Evolutionary conservation across 1,140 invertebrate species (phyloP).

Genomic region (Drosophila elegans): DNA sequence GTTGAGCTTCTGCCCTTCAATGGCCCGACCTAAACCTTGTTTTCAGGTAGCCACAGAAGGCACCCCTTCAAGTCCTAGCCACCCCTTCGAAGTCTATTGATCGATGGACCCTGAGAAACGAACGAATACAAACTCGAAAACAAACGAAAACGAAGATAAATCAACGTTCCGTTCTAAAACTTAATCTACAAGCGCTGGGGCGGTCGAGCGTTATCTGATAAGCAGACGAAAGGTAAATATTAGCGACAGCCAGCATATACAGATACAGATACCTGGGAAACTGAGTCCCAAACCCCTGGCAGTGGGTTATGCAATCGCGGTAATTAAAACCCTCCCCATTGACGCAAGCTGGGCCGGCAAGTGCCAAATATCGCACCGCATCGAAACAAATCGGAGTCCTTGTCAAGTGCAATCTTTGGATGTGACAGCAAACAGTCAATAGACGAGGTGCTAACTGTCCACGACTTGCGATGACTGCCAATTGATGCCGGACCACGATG

Average conservation of each 20-base stretch:
- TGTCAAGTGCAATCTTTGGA: slow-evolving; percentile 36
- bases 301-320: slow-evolving; percentile 50
- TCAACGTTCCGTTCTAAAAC: slow-evolving; percentile 11
- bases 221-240: slow-evolving; percentile 47
- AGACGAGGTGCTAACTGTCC: slow-evolving; percentile 43
- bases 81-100: slow-evolving; percentile 14
- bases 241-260: slow-evolving; percentile 20
- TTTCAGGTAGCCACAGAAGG: slow-evolving; percentile 14
- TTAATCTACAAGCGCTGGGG: slow-evolving; percentile 64
- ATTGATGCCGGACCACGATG: slow-evolving; percentile 7
- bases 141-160: slow-evolving; percentile 51
- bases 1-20: slow-evolving; percentile 11
- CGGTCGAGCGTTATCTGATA: slow-evolving; percentile 52
- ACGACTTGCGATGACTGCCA: slow-evolving; percentile 24
- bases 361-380: slow-evolving; percentile 62
- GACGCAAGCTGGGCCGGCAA: slow-evolving; percentile 35
- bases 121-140: slow-evolving; percentile 10
- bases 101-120: slow-evolving; percentile 25
- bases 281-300: slow-evolving; percentile 16
- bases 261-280: slow-evolving; percentile 43
- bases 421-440: slow-evolving; percentile 61
- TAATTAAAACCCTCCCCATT: slow-evolving; percentile 48
- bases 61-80: slow-evolving; percentile 3
- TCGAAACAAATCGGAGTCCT: slow-evolving; percentile 42
- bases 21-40: not conserved